phyloP scores from a whole-genome alignment of 1,140 invertebrate species.

The Phthorimaea operculella region DNA sequence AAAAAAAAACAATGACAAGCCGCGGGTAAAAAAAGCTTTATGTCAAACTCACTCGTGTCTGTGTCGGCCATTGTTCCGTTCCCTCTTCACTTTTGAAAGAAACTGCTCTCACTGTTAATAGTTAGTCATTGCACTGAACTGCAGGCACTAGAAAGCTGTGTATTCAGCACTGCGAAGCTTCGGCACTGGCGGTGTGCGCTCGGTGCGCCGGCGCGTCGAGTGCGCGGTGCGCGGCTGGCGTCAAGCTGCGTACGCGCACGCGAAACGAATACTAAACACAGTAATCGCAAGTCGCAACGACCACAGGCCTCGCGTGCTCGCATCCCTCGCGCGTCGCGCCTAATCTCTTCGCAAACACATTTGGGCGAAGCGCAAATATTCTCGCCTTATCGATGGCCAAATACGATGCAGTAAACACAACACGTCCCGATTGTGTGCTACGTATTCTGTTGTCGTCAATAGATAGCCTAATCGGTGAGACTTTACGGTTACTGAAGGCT shows the following conservation, averaged over 20 bases:
- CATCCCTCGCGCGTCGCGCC: conserved; percentile 36
- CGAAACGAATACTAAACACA: conserved; percentile 61
- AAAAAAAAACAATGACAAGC: no score
- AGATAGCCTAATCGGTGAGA: conserved; percentile 36
- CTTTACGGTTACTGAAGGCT: conserved; percentile 23
- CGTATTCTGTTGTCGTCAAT: conserved; percentile 29
- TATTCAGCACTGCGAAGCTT: conserved; percentile 35
- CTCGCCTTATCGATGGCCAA: conserved; percentile 48
- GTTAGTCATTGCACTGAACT: conserved; percentile 49
- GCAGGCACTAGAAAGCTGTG: conserved; percentile 42
- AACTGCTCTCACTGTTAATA: conserved; percentile 19
- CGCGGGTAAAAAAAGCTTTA: conserved; percentile 3
- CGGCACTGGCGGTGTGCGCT: conserved; percentile 32
- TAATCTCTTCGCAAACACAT: conserved; percentile 50
- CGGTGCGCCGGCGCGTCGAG: conserved; percentile 30
- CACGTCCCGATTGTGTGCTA: conserved; percentile 40
- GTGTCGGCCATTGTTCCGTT: conserved; percentile 28
- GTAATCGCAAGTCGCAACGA: conserved; percentile 47
- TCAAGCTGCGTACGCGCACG: conserved; percentile 56
- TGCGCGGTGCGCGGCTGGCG: conserved; percentile 37
- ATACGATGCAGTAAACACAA: conserved; percentile 40
- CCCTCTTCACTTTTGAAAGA: conserved; percentile 18
- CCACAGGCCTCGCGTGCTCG: conserved; percentile 7
- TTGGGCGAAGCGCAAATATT: conserved; percentile 49
- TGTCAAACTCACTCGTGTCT: conserved; percentile 35